Conservation (phyloP, 2,113 vertebrate genomes). For the Rana temporaria region DNA sequence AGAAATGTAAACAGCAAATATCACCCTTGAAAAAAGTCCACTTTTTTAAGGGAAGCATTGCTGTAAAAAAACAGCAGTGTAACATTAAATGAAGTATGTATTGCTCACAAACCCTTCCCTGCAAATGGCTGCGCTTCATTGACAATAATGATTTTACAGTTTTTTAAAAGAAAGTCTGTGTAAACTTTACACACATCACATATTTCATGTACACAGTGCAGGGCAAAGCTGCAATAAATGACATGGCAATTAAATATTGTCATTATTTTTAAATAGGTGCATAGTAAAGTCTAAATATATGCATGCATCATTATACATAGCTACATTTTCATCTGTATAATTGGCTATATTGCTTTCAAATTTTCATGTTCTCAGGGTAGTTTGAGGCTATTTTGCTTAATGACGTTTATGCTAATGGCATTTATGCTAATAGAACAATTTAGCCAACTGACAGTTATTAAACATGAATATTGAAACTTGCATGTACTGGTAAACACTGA, state of each 20-base stretch:
- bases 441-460: slow-evolving; percentile 47
- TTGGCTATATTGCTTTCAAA: slow-evolving; percentile 33
- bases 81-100: no score
- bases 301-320: slow-evolving; percentile 17
- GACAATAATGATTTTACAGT: no score
- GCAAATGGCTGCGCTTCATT: no score
- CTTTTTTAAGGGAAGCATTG: no score
- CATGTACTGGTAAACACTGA: slow-evolving; percentile 42
- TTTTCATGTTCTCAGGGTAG: slow-evolving; percentile 46
- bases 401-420: slow-evolving; percentile 34
- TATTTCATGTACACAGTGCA: no score
- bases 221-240: no score
- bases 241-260: background rate
- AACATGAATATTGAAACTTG: slow-evolving; percentile 47
- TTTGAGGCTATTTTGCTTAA: slow-evolving; percentile 52
- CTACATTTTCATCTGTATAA: slow-evolving; percentile 37
- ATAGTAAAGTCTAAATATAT: slow-evolving; percentile 20
- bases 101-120: no score
- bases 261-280: slow-evolving; percentile 15
- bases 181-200: no score
- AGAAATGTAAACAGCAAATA: no score
- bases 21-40: no score
- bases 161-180: no score
- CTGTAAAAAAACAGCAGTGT: no score
- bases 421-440: slow-evolving; percentile 46